Evolutionary conservation across 2,888 invertebrate species (phyloP).

Genomic region (Leucoptera coffeella): DNA sequence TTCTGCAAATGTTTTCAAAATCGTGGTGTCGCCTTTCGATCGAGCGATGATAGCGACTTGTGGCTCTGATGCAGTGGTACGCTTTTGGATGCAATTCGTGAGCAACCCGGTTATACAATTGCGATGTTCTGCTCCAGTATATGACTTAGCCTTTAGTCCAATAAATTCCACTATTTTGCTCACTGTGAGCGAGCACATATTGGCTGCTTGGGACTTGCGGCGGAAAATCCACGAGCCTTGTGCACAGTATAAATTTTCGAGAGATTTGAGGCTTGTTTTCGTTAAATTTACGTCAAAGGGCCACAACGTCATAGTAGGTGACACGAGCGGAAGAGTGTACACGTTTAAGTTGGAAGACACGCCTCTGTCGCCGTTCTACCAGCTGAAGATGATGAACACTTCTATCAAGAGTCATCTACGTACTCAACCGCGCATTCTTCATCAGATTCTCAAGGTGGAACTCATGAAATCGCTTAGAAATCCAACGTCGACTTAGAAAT

Average conservation of each 20-base stretch:
- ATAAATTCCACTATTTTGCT: conserved; percentile 69
- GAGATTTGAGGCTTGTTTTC: conserved; percentile 37
- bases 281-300: conserved; percentile 62
- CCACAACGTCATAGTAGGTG: conserved; percentile 63
- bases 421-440: conserved; percentile 56
- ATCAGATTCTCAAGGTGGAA: conserved; percentile 55
- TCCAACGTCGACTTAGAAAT: no score
- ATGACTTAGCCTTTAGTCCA: conserved; percentile 65
- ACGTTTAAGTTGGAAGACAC: conserved; percentile 68
- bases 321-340: conserved; percentile 59
- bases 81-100: conserved; percentile 70
- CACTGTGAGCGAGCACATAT: conserved; percentile 56
- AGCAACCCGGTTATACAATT: conserved; percentile 56
- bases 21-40: conserved; percentile 70
- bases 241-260: conserved; percentile 47
- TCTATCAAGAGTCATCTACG: conserved; percentile 58
- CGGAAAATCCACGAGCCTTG: conserved; percentile 65
- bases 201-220: conserved; percentile 75
- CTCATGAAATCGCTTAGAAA: no score
- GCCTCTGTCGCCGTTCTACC: conserved; percentile 67
- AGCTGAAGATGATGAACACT: conserved; percentile 56
- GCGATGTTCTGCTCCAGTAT: conserved; percentile 38
- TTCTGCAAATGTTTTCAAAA: conserved; percentile 64
- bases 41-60: conserved; percentile 63
- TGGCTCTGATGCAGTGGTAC: conserved; percentile 70